Conservation (phyloP, 2,888 invertebrate species). For the Thymelicus acteon region DNA sequence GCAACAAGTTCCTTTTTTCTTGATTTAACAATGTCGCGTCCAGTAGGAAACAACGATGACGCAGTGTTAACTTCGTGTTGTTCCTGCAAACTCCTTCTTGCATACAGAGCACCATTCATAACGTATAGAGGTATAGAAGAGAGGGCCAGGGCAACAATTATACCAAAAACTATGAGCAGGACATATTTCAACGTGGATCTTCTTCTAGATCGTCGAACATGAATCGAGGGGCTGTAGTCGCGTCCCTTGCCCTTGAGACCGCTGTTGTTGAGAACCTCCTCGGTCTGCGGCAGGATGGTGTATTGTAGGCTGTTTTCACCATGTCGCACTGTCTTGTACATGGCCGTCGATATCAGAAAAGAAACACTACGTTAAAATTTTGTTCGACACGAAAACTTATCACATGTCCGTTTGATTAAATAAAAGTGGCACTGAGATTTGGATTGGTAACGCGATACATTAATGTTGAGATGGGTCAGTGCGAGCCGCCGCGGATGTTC, state of each 20-base stretch:
- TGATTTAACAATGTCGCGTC: conserved; percentile 64
- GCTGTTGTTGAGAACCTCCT: conserved; percentile 86
- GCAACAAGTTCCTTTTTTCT: conserved; percentile 74
- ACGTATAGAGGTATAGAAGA: conserved; percentile 70
- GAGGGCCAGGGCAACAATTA: conserved; percentile 64
- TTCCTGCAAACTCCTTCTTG: conserved; percentile 57
- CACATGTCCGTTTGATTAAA: conserved; percentile 68
- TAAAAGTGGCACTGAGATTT: conserved; percentile 49
- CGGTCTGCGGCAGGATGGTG: conserved; percentile 89
- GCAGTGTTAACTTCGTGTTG: conserved; percentile 56
- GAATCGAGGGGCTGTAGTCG: conserved; percentile 79
- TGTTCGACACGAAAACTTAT: conserved; percentile 59
- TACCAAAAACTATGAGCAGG: conserved; percentile 66
- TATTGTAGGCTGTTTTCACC: conserved; percentile 91
- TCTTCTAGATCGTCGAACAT: conserved; percentile 68
- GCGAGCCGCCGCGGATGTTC: conserved; percentile 65
- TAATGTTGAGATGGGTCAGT: conserved; percentile 57
- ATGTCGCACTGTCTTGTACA: conserved; percentile 91
- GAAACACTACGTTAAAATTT: conserved; percentile 65
- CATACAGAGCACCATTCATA: conserved; percentile 64
- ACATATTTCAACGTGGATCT: conserved; percentile 70
- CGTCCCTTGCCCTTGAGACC: conserved; percentile 83
- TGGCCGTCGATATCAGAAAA: conserved; percentile 69
- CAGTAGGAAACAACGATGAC: conserved; percentile 60
- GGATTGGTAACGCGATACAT: conserved; percentile 56